Evolutionary conservation across 2,888 invertebrate genomes (phyloP), one percentile per base, ranked within the genome.

Genomic region (Gasteruption jaculator): DNA sequence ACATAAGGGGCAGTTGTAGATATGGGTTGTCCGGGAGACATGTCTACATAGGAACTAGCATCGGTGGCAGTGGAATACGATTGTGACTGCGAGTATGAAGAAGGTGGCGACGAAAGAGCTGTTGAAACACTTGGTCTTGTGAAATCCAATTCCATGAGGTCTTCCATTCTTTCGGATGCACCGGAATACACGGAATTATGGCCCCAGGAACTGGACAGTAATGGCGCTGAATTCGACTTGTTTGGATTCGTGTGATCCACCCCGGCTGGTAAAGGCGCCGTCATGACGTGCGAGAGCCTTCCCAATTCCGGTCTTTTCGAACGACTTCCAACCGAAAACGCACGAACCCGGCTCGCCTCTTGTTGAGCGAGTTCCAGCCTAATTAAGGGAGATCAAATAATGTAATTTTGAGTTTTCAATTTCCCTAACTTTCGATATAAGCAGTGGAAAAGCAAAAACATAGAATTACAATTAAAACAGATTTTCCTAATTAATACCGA

Each of bases 71-170:
- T 66, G 52, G 70, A 63, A 55, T 63, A 66, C 37, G 64, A 59
- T 55, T 66, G 63, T 14, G 62, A 59, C 24, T 62, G 61, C n/a
- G 63, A 57, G 5, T 61, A 61, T 7, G 64, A 63, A 10, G 61
- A 58, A 21, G 58, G 50, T 19, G 64, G 61, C 26, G 71, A 65
- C 19, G 63, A 56, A 22, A 57, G 52, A 2, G 59, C 56, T 24
- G 59, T 49, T 8, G 53, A 49, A 37, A 54, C 60, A 49, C 55
- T 65, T 11, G 68, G 69, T 50, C 73, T 75, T 1, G 80, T 78
- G 58, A 85, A 86, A 63, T 86, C 85, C 52, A 91, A 78, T 73
- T 88, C 87, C 87, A 91, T 89, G 54, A 89, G 76, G 72, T 91
- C 87, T 51, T 84, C 83, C 79, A 82, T 81, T 2, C 77, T 75